phyloP scores from a whole-genome alignment of 2,113 vertebrate genomes.

The Falcunculus frontatus region DNA sequence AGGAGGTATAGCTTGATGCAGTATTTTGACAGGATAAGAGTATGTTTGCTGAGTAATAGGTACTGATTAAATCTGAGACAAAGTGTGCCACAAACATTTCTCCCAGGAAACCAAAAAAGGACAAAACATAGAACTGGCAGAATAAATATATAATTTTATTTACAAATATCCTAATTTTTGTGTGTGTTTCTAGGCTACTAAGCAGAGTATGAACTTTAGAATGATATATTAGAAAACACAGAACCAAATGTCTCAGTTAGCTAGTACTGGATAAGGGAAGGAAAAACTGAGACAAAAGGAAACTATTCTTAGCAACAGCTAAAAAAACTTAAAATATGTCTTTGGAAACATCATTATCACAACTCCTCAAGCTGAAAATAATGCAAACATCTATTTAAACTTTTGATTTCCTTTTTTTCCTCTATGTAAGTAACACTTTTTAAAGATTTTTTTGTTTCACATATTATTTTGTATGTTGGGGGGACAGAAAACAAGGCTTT shows the following conservation, averaged over 20 bases:
- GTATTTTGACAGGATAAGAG: conserved; percentile 43
- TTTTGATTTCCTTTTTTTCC: not conserved
- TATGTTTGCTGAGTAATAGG: not conserved
- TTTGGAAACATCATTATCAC: not conserved
- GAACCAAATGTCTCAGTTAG: not conserved
- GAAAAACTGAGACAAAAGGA: conserved; percentile 20
- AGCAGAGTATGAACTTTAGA: not conserved
- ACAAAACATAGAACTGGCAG: not conserved
- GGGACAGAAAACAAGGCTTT: not conserved
- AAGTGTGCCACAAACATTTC: not conserved
- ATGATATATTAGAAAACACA: not conserved
- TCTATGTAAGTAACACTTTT: not conserved
- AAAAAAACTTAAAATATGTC: not conserved
- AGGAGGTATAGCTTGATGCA: conserved; percentile 18
- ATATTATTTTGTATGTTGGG: not conserved
- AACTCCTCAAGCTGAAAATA: not conserved
- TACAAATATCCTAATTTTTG: conserved; percentile 1
- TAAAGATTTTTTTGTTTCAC: not conserved
- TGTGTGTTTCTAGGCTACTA: not conserved
- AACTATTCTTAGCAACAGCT: conserved; percentile 1
- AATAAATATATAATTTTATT: not conserved
- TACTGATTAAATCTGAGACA: conserved; percentile 20
- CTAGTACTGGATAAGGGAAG: not conserved
- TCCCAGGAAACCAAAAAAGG: conserved; percentile 49
- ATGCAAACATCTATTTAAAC: not conserved